A percentile compares a stretch with the other conserved stretches of the same genome.
Evolutionary conservation across 2,113 vertebrate genomes (phyloP).

Genomic region (Zosterops lateralis): DNA sequence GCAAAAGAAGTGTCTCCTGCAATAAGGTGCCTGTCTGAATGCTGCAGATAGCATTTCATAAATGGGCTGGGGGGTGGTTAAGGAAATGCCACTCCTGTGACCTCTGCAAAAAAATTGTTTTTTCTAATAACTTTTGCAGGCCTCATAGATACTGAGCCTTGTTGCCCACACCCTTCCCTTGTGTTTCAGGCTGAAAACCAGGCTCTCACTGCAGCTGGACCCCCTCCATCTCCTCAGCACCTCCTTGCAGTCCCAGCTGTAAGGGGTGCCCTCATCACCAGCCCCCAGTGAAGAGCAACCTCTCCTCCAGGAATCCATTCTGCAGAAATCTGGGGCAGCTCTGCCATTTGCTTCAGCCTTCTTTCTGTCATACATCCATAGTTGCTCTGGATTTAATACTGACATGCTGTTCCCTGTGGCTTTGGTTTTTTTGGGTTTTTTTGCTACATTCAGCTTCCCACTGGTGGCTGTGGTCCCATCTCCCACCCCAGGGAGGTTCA

Average conservation of each 20-base stretch:
- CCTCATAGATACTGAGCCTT: not conserved
- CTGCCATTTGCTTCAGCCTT: not conserved
- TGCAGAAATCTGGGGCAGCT: not conserved
- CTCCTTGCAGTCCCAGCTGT: not conserved
- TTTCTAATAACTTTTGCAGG: not conserved
- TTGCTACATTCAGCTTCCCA: not conserved
- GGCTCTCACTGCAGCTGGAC: not conserved
- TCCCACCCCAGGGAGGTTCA: not conserved
- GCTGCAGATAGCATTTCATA: not conserved
- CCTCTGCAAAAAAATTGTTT: not conserved
- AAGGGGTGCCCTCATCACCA: not conserved
- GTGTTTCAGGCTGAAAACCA: not conserved
- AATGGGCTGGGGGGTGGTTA: not conserved
- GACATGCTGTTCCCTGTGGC: fast-evolving
- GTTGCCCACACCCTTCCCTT: fast-evolving
- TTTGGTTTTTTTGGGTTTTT: not conserved
- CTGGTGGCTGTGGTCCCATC: not conserved
- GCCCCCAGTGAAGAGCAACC: not conserved
- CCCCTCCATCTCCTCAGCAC: fast-evolving
- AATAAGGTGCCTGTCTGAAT: not conserved
- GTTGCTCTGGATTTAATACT: not conserved
- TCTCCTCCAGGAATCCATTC: fast-evolving
- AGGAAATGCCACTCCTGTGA: not conserved
- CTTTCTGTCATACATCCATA: fast-evolving
- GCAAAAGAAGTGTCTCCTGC: not conserved